phyloP scores from a whole-genome alignment of 2,888 invertebrate species.

The Gastracanthus pulcherrimus region DNA sequence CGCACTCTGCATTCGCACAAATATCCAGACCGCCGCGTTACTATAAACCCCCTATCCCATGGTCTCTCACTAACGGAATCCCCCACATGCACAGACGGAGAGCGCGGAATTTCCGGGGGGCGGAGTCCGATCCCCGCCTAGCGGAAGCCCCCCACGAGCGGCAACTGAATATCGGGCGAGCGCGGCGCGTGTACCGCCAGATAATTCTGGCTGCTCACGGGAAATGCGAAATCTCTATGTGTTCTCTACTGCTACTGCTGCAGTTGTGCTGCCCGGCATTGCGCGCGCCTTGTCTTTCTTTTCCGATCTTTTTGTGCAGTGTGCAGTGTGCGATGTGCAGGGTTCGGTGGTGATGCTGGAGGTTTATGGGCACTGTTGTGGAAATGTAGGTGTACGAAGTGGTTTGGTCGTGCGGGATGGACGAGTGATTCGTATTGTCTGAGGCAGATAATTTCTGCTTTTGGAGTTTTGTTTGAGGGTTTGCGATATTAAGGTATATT shows the following conservation, averaged over 20 bases:
- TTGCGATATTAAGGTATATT: too few relatives aligned
- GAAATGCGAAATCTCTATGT: constrained; percentile 37
- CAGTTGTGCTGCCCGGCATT: neutral
- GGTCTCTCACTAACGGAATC: neutral
- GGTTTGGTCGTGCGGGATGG: too few relatives aligned
- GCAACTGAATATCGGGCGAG: constrained; percentile 19
- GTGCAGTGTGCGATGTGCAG: too few relatives aligned
- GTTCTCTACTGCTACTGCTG: neutral
- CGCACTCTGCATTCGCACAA: neutral
- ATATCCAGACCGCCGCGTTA: neutral
- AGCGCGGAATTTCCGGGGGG: neutral
- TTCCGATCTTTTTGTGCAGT: neutral
- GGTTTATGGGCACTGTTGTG: neutral
- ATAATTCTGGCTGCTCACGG: constrained; percentile 36
- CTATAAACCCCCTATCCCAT: neutral
- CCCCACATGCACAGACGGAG: neutral
- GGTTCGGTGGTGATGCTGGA: too few relatives aligned
- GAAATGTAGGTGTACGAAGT: too few relatives aligned
- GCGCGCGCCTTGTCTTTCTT: neutral
- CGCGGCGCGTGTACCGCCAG: neutral
- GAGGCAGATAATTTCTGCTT: too few relatives aligned
- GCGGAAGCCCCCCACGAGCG: neutral
- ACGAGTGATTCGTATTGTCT: neutral
- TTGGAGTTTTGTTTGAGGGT: too few relatives aligned
- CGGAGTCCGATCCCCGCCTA: neutral